phyloP scores from a whole-genome alignment of 1,140 invertebrate species.

The Ceratoteleas bidentatus region DNA sequence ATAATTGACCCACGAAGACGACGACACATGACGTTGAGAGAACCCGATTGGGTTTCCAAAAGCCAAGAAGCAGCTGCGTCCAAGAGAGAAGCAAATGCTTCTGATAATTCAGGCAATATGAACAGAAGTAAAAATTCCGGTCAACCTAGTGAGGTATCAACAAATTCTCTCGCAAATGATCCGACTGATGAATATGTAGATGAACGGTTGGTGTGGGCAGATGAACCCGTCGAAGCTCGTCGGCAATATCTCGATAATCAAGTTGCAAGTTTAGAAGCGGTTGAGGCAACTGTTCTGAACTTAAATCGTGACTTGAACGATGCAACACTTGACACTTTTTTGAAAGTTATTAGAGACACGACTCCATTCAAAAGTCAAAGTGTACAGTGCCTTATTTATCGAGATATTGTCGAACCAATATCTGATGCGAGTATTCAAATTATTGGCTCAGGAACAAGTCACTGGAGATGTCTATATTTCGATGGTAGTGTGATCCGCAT shows the following conservation, averaged over 20 bases:
- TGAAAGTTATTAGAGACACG: conserved; percentile 6
- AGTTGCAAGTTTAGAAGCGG: background rate
- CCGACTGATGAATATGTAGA: background rate
- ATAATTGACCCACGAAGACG: background rate
- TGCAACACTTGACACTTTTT: conserved; percentile 1
- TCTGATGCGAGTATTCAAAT: conserved; percentile 1
- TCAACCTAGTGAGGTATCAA: background rate
- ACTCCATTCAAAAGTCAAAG: conserved; percentile 4
- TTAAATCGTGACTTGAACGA: conserved; percentile 1
- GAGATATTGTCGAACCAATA: background rate
- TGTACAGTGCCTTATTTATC: conserved; percentile 1
- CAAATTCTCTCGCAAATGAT: background rate
- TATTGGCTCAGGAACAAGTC: background rate
- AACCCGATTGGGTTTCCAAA: background rate
- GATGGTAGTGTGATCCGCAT: background rate
- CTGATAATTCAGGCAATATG: too few species aligned
- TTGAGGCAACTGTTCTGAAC: background rate
- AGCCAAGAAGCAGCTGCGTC: too few species aligned
- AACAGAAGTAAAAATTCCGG: background rate
- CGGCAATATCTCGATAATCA: conserved; percentile 1
- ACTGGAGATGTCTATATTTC: conserved; percentile 1
- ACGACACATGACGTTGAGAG: background rate
- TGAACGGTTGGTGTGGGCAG: background rate
- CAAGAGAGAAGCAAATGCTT: too few species aligned
- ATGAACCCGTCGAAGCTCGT: background rate